Base-by-base conservation (phyloP, 2,888 invertebrate species). In the Deilephila elpenor region DNA sequence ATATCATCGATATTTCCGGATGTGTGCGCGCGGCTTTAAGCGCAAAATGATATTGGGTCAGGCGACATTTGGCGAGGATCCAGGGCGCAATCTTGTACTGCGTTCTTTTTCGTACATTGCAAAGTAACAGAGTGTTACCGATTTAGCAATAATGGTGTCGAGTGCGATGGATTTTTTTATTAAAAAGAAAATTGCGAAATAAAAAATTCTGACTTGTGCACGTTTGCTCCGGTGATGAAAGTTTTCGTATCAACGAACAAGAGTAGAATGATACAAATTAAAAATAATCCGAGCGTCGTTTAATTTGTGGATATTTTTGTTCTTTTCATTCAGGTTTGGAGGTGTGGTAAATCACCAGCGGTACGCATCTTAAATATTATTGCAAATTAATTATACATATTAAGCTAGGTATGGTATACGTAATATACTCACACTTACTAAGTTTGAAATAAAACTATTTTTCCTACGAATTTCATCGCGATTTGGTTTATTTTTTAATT, bases 41-140 rank as follows among this genome's bases (percentile, higher is more conserved):
- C 82, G 79, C 80, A 82, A 80, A 87, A 88, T 89, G 85, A 88
- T 91, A 91, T 86, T 88, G 82, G 91, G 88, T 89, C 89, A 85
- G 79, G 83, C 84, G 84, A 84, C 88, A 84, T 87, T 91, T 92
- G 92, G 92, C 90, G 61, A 74, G 44, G 75, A 76, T 86, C 92
- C 92, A 92, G 85, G 76, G 82, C 78, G 83, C 91, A 90, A 90
- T 89, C 89, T 90, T 89, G 86, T 85, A 84, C 82, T 81, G 81
- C 83, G 78, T 81, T 85, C 81, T 84, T 87, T 89, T 88, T 88
- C 82, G 81, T 51, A 85, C 84, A 84, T 84, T 86, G 83, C 83
- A 82, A 87, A 89, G 88, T 87, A 87, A 87, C 87, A 87, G 87
- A 88, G 86, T 87, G 86, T 86, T 86, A 86, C 86, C 82, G 86